phyloP scores from a whole-genome alignment of 92 coral and sea anemone genomes.

The Heteractis magnifica region DNA sequence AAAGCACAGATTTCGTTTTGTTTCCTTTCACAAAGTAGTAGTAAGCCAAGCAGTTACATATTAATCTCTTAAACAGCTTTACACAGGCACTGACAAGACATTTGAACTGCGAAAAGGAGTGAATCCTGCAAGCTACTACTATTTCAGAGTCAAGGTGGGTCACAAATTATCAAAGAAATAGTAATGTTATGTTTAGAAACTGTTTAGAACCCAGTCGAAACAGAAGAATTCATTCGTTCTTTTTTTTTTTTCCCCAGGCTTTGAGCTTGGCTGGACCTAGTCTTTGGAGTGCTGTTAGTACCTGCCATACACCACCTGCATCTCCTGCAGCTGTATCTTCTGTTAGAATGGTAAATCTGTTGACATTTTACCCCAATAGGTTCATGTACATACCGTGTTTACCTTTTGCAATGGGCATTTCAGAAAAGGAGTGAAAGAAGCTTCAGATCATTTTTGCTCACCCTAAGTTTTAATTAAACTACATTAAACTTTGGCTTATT shows the following conservation, averaged over 20 bases:
- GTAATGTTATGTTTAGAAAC: no score
- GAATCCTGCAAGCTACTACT: slow-evolving; percentile 83
- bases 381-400: neutral
- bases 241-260: slow-evolving; percentile 56
- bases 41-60: neutral
- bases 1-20: no score
- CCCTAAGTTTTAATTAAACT: no score
- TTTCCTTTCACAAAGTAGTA: neutral
- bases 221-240: neutral
- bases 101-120: slow-evolving; percentile 87
- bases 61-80: slow-evolving; percentile 45
- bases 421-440: neutral
- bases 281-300: slow-evolving; percentile 83
- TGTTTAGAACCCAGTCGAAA: no score
- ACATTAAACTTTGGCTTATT: neutral
- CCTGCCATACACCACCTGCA: slow-evolving; percentile 96
- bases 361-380: neutral
- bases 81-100: slow-evolving; percentile 74
- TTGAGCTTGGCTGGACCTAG: slow-evolving; percentile 85
- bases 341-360: slow-evolving; percentile 75
- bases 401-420: neutral
- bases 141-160: slow-evolving; percentile 87
- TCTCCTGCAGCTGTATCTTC: slow-evolving; percentile 90
- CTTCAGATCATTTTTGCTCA: neutral
- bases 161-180: neutral